Evolutionary conservation across 2,113 vertebrate genomes (phyloP).

Genomic region (Plecotus auritus): DNA sequence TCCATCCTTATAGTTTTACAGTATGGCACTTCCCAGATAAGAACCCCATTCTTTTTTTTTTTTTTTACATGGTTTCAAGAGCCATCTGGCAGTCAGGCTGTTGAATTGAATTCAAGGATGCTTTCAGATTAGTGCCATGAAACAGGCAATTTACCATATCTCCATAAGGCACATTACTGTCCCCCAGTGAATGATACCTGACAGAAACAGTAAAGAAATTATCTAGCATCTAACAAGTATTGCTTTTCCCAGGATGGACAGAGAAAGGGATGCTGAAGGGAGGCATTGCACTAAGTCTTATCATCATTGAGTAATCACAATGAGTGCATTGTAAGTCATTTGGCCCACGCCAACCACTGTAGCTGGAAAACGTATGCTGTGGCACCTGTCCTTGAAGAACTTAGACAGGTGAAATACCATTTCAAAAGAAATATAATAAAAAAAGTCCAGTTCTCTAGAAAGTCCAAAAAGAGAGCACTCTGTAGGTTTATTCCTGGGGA

Average conservation of each 20-base stretch:
- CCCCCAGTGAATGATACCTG: slow-evolving; percentile 56
- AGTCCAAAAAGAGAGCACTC: neutral
- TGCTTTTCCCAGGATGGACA: slow-evolving; percentile 42
- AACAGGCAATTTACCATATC: slow-evolving; percentile 51
- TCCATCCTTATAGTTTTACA: neutral
- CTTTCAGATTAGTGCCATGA: slow-evolving; percentile 60
- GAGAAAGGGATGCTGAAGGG: slow-evolving; percentile 46
- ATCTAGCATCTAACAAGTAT: slow-evolving; percentile 64
- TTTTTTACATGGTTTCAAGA: neutral
- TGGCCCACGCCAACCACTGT: neutral
- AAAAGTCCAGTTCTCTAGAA: slow-evolving; percentile 35
- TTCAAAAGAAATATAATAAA: slow-evolving; percentile 22
- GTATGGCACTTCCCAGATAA: slow-evolving; percentile 47
- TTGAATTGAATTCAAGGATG: slow-evolving; percentile 60
- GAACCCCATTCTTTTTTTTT: slow-evolving; percentile 20
- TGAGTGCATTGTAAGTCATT: slow-evolving; percentile 57
- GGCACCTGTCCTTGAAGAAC: slow-evolving; percentile 12
- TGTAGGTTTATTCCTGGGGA: neutral
- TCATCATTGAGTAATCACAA: slow-evolving; percentile 50
- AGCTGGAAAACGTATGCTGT: slow-evolving; percentile 40
- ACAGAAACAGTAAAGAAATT: slow-evolving; percentile 62
- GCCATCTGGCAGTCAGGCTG: slow-evolving; percentile 42
- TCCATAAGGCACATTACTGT: slow-evolving; percentile 59
- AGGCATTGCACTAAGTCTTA: neutral
- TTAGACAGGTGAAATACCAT: slow-evolving; percentile 29